Evolutionary conservation across 2,113 vertebrate species (phyloP).

Genomic region (Arenaria interpres): DNA sequence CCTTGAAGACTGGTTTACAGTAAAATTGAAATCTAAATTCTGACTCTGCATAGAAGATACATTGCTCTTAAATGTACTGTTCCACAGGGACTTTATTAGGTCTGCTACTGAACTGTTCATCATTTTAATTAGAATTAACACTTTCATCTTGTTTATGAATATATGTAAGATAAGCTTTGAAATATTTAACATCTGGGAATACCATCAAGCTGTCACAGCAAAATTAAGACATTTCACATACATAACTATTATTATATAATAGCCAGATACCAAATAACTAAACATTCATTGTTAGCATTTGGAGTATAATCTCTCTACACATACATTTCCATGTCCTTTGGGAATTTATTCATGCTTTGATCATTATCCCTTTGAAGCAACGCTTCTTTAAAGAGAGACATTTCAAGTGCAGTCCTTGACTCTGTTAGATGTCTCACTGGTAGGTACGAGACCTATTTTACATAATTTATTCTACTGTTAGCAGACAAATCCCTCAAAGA

Average conservation of each 20-base stretch:
- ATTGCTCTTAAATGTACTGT: constrained; percentile 30
- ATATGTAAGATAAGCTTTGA: constrained; percentile 58
- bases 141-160: constrained; percentile 71
- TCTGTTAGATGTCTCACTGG: constrained; percentile 77
- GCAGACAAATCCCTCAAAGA: constrained; percentile 41
- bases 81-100: constrained; percentile 51
- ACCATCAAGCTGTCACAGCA: constrained; percentile 58
- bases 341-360: constrained; percentile 87
- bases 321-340: constrained; percentile 72
- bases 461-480: constrained; percentile 79
- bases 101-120: constrained; percentile 44
- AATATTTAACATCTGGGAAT: constrained; percentile 68
- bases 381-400: constrained; percentile 81
- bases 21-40: not conserved
- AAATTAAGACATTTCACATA: constrained; percentile 71
- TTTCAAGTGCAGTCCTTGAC: constrained; percentile 78
- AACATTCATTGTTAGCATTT: constrained; percentile 79
- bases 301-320: constrained; percentile 70
- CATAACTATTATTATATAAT: constrained; percentile 55
- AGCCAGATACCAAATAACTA: constrained; percentile 75
- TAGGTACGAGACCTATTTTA: constrained; percentile 69
- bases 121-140: constrained; percentile 76
- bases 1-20: not conserved
- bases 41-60: not conserved
- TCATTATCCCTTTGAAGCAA: constrained; percentile 87